Evolutionary conservation across 2,113 vertebrate species (phyloP).

Genomic region (Butorides virescens): DNA sequence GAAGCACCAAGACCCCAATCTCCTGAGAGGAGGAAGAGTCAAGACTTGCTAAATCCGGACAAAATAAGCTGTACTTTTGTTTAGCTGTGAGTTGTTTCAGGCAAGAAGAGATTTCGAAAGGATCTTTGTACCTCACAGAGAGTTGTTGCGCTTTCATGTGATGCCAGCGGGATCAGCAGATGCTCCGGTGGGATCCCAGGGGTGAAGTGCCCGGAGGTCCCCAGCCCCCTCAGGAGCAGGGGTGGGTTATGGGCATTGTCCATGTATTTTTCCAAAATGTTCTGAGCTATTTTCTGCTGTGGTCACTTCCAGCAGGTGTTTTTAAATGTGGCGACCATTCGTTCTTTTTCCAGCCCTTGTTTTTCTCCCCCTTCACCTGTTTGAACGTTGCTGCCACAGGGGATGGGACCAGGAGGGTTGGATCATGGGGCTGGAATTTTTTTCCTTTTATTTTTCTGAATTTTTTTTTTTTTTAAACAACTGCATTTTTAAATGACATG

Average conservation of each 20-base stretch:
- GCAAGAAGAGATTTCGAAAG: not conserved
- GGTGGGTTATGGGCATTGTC: not conserved
- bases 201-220: not conserved
- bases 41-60: not conserved
- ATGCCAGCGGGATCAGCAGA: not conserved
- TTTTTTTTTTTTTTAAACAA: not conserved
- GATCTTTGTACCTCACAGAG: not conserved
- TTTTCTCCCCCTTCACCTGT: not conserved
- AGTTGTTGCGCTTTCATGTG: not conserved
- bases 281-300: not conserved
- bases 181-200: rapidly evolving
- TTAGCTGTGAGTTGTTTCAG: not conserved
- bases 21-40: not conserved
- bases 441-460: not conserved
- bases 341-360: not conserved
- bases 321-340: not conserved
- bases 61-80: not conserved
- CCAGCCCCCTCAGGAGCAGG: not conserved
- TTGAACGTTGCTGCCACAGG: not conserved
- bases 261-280: not conserved
- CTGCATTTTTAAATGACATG: not conserved
- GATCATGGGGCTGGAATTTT: not conserved
- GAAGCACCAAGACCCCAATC: not conserved
- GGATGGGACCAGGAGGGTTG: not conserved
- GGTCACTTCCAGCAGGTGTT: not conserved